phyloP scores from a whole-genome alignment of 37 sponge, comb jelly and placozoan genomes.

The Eunapius fragilis region DNA sequence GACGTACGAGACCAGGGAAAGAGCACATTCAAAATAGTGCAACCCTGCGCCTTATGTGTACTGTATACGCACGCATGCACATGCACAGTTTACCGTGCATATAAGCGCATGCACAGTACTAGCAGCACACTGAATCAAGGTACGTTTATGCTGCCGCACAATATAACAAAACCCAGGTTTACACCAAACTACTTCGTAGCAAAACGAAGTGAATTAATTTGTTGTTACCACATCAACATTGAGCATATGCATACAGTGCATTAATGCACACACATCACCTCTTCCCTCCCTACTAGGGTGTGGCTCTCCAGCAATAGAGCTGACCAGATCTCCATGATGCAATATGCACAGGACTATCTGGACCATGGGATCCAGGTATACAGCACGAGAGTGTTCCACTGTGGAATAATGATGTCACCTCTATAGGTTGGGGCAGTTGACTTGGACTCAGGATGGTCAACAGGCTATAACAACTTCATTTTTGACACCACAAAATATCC shows the following conservation, averaged over 20 bases:
- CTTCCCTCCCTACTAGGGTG: slow-evolving; percentile 52
- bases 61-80: no score
- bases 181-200: no score
- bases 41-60: no score
- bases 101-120: no score
- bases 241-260: background rate
- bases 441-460: slow-evolving; percentile 86
- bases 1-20: no score
- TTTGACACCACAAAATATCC: slow-evolving; percentile 82
- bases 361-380: slow-evolving; percentile 67
- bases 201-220: no score
- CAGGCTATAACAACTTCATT: slow-evolving; percentile 82
- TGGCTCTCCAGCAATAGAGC: slow-evolving; percentile 83
- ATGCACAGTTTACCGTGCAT: no score
- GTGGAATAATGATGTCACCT: background rate
- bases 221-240: background rate
- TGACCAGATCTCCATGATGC: slow-evolving; percentile 68
- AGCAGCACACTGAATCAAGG: no score
- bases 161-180: no score
- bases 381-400: no score
- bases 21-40: no score
- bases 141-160: no score
- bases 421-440: slow-evolving; percentile 84
- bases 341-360: slow-evolving; percentile 76
- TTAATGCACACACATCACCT: background rate